These are phyloP conservation scores for Numenius arquata DNA, from an alignment of 2,113 vertebrate genomes.

Conservation along the genomic window DNA sequence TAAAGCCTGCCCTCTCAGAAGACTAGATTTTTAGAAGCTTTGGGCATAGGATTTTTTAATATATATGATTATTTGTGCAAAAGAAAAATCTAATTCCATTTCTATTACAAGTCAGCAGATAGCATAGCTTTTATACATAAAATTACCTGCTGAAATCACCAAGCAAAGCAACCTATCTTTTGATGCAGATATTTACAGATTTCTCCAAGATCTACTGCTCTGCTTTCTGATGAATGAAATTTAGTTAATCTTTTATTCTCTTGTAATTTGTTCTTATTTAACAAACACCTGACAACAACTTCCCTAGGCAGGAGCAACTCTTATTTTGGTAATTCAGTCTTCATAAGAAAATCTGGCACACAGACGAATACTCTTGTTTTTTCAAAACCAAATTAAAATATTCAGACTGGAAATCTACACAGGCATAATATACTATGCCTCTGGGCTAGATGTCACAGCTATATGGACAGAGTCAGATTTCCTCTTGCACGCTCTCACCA, in stretches of 20 bases:
- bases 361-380: not conserved
- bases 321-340: not conserved
- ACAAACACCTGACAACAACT: not conserved
- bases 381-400: not conserved
- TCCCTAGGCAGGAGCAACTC: not conserved
- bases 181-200: not conserved
- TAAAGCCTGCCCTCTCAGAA: not conserved
- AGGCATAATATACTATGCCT: not conserved
- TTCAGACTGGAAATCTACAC: not conserved
- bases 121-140: not conserved
- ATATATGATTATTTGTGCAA: not conserved
- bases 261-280: not conserved
- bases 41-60: not conserved
- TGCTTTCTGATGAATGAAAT: not conserved
- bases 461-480: not conserved
- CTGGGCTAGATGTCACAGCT: not conserved
- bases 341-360: not conserved
- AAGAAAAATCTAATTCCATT: not conserved
- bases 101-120: not conserved
- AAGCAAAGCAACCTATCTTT: not conserved
- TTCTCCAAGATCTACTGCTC: not conserved
- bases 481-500: not conserved
- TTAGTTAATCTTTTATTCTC: not conserved
- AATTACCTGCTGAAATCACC: not conserved
- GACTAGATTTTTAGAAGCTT: not conserved